Evolutionary conservation across 2,113 vertebrate genomes (phyloP).

Genomic region (Cyprinodon variegatus): DNA sequence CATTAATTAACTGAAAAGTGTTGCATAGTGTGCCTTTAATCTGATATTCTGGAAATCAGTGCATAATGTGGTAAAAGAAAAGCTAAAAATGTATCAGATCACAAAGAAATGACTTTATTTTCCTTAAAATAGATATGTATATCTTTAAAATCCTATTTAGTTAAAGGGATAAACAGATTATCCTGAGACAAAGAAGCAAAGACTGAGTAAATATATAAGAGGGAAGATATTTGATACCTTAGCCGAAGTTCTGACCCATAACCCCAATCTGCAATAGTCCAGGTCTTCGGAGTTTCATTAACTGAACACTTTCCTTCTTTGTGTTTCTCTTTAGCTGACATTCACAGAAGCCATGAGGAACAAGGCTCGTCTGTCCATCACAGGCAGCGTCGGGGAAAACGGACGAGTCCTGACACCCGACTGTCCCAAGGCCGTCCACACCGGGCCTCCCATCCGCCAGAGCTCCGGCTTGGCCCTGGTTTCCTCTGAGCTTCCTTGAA

Average conservation of each 20-base stretch:
- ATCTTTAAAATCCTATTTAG: too few relatives aligned
- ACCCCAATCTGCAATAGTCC: slow-evolving; percentile 14
- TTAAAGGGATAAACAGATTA: too few relatives aligned
- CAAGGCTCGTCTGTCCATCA: slow-evolving; percentile 99
- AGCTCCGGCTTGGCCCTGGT: slow-evolving; percentile 97
- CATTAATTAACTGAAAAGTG: too few relatives aligned
- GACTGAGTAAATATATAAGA: too few relatives aligned
- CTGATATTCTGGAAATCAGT: too few relatives aligned
- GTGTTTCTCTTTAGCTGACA: slow-evolving; percentile 84
- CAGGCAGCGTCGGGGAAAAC: slow-evolving; percentile 97
- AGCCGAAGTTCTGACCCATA: not conserved
- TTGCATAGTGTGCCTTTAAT: too few relatives aligned
- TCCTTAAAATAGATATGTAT: too few relatives aligned
- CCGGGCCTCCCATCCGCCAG: slow-evolving; percentile 93
- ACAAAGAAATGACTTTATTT: too few relatives aligned
- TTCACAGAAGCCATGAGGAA: slow-evolving; percentile 99
- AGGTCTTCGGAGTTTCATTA: slow-evolving; percentile 30
- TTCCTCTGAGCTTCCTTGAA: slow-evolving; percentile 98
- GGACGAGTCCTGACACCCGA: slow-evolving; percentile 96
- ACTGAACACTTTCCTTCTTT: not conserved
- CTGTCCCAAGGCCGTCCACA: slow-evolving; percentile 96
- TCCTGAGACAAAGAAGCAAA: too few relatives aligned
- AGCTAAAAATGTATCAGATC: too few relatives aligned
- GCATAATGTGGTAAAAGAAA: too few relatives aligned
- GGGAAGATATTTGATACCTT: too few relatives aligned